Evolutionary conservation across 2,113 vertebrate species (phyloP).

Genomic region (Coreoperca whiteheadi): DNA sequence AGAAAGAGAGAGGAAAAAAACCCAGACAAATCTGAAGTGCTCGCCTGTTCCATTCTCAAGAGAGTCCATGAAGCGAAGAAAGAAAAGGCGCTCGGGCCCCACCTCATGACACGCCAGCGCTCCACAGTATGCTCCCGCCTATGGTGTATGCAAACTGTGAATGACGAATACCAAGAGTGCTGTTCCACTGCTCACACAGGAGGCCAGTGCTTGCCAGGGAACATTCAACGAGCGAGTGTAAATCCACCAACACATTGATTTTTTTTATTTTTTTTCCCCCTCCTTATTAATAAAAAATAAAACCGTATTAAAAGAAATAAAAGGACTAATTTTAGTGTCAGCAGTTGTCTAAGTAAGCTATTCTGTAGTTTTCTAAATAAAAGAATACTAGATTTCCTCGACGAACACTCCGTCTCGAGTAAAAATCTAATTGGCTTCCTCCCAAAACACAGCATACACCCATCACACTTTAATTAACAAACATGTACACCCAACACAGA

Average conservation of each 20-base stretch:
- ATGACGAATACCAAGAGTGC: constrained; percentile 68
- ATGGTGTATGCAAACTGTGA: constrained; percentile 75
- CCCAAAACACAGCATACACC: too few species aligned
- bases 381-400: too few species aligned
- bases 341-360: too few species aligned
- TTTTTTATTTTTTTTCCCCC: too few species aligned
- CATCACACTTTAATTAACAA: too few species aligned
- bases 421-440: too few species aligned
- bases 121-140: constrained; percentile 62
- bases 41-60: constrained; percentile 43
- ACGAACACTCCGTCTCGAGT: too few species aligned
- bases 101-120: constrained; percentile 57
- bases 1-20: constrained; percentile 1
- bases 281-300: constrained; percentile 25
- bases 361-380: too few species aligned
- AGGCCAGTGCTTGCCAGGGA: constrained; percentile 59
- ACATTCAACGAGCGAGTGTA: constrained; percentile 46
- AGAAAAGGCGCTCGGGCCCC: constrained; percentile 54
- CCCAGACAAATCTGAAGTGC: background rate
- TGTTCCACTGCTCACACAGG: constrained; percentile 60
- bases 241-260: constrained; percentile 51
- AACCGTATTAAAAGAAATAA: constrained; percentile 12
- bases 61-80: constrained; percentile 49
- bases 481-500: too few species aligned
- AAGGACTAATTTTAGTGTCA: background rate